phyloP scores from a whole-genome alignment of 2,113 vertebrate genomes.

The Myrmecobius fasciatus region DNA sequence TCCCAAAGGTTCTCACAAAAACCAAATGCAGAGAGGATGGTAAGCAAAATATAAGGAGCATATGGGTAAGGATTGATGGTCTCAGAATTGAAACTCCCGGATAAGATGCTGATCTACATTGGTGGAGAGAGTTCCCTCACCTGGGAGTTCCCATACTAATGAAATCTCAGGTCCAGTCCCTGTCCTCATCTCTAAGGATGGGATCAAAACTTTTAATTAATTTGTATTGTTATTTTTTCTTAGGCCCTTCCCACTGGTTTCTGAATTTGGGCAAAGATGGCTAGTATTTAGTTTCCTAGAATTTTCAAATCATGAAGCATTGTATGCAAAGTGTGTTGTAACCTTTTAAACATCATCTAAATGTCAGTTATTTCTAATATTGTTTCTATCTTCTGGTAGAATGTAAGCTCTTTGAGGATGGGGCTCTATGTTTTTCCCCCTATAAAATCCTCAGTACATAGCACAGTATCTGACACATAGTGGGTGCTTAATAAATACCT shows the following conservation, averaged over 20 bases:
- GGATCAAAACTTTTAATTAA: neutral
- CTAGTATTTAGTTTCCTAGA: neutral
- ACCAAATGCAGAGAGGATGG: neutral
- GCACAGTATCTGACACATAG: neutral
- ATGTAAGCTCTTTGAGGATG: neutral
- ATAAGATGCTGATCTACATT: neutral
- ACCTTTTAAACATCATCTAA: neutral
- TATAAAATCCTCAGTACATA: neutral
- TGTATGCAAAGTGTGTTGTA: neutral
- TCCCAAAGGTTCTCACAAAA: neutral
- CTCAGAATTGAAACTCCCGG: neutral
- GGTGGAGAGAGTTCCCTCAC: neutral
- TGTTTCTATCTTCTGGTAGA: neutral
- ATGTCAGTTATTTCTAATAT: neutral
- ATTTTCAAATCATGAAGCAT: neutral
- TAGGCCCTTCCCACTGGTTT: neutral
- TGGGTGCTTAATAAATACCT: neutral
- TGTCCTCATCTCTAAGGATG: neutral
- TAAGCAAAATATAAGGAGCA: neutral
- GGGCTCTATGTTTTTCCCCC: neutral
- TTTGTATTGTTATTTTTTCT: neutral
- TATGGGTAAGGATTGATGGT: neutral
- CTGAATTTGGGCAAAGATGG: neutral
- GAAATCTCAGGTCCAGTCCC: neutral
- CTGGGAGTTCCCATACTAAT: neutral